Base-by-base conservation (phyloP, 2,888 invertebrate species). In the Rugalucina vietnamica region DNA sequence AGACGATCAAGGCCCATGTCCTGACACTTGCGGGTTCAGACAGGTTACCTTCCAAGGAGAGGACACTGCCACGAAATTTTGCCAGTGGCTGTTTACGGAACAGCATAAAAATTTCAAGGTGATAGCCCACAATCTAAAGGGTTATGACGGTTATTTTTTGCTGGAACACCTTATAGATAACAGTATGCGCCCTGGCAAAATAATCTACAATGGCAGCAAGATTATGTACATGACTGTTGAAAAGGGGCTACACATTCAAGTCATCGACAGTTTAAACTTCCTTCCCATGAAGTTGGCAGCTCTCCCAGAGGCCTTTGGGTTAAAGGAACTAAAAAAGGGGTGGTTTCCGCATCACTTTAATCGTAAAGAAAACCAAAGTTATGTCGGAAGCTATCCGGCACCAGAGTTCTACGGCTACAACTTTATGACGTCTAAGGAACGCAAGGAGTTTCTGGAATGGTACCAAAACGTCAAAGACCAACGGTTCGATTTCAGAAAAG, bases 271-370 rank as follows among this genome's bases (percentile, higher is more conserved):
- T 37, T 50, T 86, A n/a, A 86, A 80, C 39, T 87, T 89, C 76
- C 57, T 89, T 37, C 84, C 86, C 0, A 89, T 88, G 85, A 77
- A 77, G 32, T 57, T 88, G 49, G 49, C 82, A 18, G 54, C 32
- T 0, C 34, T 88, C 14, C 86, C 84, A 14, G 71, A 76, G 60
- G 80, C 87, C 2, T 90, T 88, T 32, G 82, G 70, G n/a, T 76
- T 86, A n/a, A 54, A 70, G 4, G 85, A 81, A 29, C 54, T 85
- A 74, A 74, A 71, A 14, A 90, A 86, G 29, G 87, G 88, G n/a
- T 88, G 86, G 57, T 88, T 90, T 70, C 88, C 88, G 18, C 85
- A 90, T 65, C 79, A 70, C 36, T 88, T 86, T 43, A 86, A 85
- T 74, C 76, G 37, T 0, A 43, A 24, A 3, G 83, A 80, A 49